Base-by-base conservation (phyloP, 2,113 vertebrate genomes). In the Anser brachyrhynchus region DNA sequence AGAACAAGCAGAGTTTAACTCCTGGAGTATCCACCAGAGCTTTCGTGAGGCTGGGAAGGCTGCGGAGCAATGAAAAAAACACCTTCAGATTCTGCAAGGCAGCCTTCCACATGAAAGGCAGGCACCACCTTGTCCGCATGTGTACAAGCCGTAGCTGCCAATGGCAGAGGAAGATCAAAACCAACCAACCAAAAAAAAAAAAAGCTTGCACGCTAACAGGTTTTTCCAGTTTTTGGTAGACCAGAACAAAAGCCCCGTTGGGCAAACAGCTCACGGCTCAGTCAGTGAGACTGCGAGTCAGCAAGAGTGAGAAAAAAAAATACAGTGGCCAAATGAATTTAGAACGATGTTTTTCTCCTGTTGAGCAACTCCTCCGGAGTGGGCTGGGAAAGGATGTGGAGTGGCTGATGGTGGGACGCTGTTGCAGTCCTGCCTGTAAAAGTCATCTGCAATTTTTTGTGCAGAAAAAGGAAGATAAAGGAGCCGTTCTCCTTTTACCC, bases 211-310 rank as follows among this genome's bases (percentile, higher is more conserved):
- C 2, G 2, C 1, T 2, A 95, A 95, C 96, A 93, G 88, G 97
- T 96, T 92, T 93, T 96, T 97, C 97, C 95, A 93, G 96, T 93
- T 96, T 85, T 43, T 69, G 64, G 66, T 46, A 88, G 72, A 88
- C 54, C 74, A 93, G 91, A 96, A 95, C 95, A 95, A 97, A 97
- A 90, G 89, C 61, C 25, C 58, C 62, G 61, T 52, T 95, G 58
- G 72, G 86, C 75, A 93, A 91, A 79, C 52, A 77, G 51, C 76
- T 86, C 61, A 54, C 33, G 81, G 78, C 64, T 66, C 83, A 89
- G 69, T 52, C 80, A 39, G 52, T 88, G 79, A 86, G 58, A 73
- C 81, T 84, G 84, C 25, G 92, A 93, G 90, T 58, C 59, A 78
- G n/a, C 13, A 82, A 87, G 61, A 84, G 67, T 1, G 70, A 31